Conservation (phyloP, 2,888 invertebrate genomes). For the Drosophila cognata region DNA sequence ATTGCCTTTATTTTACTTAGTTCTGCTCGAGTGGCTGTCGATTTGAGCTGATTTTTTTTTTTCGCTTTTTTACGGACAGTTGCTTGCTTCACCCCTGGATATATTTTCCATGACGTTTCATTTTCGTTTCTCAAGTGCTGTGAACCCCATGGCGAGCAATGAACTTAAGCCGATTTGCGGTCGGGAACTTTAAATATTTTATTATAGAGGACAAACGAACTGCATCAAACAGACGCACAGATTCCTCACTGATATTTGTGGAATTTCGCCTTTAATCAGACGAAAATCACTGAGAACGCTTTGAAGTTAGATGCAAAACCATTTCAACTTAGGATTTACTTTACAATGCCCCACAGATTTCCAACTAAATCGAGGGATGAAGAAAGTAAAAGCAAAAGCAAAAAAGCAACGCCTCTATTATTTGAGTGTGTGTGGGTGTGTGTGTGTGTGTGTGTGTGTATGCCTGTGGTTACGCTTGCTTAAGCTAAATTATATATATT, state of each 20-base stretch:
- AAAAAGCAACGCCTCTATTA: conserved; percentile 5
- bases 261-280: conserved; percentile 38
- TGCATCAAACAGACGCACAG: not conserved
- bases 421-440: not conserved
- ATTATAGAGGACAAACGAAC: conserved; percentile 3
- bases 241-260: conserved; percentile 3
- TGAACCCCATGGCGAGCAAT: conserved; percentile 30
- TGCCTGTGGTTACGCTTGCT: conserved; percentile 1
- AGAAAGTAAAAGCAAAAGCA: not conserved
- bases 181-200: conserved; percentile 27
- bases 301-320: conserved; percentile 43
- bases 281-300: conserved; percentile 18
- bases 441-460: not conserved
- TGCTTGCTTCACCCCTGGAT: conserved; percentile 21
- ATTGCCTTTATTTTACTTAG: conserved; percentile 44
- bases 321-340: conserved; percentile 12
- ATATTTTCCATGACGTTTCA: conserved; percentile 18
- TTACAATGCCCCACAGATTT: not conserved
- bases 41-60: conserved; percentile 14
- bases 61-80: conserved; percentile 13
- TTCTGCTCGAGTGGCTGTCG: conserved; percentile 29
- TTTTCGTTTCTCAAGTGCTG: conserved; percentile 44
- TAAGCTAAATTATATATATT: conserved; percentile 41
- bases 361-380: not conserved
- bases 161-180: conserved; percentile 17